Conservation (phyloP, 2,113 vertebrate genomes). For the Acrocephalus arundinaceus region DNA sequence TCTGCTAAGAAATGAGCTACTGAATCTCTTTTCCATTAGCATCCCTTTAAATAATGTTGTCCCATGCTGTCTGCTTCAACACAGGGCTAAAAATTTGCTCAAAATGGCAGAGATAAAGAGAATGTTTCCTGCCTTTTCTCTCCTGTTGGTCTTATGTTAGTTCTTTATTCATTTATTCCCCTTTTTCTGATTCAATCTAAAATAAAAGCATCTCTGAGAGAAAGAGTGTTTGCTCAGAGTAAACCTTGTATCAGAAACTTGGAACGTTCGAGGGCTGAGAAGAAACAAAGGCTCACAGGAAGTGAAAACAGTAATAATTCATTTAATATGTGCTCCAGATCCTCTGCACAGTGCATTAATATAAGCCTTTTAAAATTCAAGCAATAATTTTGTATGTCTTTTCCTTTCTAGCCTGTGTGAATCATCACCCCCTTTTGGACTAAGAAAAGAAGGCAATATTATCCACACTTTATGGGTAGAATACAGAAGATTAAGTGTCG, state of each 20-base stretch:
- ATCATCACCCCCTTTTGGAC: background rate
- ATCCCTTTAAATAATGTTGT: background rate
- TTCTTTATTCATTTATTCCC: constrained; percentile 3
- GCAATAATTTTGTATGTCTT: constrained; percentile 10
- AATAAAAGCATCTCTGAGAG: background rate
- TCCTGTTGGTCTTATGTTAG: background rate
- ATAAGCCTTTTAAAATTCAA: constrained; percentile 33
- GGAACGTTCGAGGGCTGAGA: background rate
- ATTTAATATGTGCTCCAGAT: constrained; percentile 2
- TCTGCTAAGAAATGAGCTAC: background rate
- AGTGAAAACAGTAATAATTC: constrained; percentile 40
- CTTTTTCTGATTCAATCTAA: background rate
- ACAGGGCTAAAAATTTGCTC: background rate
- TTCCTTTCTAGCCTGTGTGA: background rate
- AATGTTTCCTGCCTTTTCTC: background rate
- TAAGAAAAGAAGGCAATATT: background rate
- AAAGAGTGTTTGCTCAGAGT: constrained; percentile 7
- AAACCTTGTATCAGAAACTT: background rate
- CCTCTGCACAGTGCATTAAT: background rate
- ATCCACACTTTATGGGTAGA: constrained; percentile 4
- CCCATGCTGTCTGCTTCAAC: background rate
- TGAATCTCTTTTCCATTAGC: background rate
- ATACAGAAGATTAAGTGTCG: background rate
- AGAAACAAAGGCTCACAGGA: background rate
- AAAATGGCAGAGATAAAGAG: background rate